Evolutionary conservation across 1,140 invertebrate genomes (phyloP), one percentile per base, ranked within the genome.

Genomic region (Antheraea pernyi): DNA sequence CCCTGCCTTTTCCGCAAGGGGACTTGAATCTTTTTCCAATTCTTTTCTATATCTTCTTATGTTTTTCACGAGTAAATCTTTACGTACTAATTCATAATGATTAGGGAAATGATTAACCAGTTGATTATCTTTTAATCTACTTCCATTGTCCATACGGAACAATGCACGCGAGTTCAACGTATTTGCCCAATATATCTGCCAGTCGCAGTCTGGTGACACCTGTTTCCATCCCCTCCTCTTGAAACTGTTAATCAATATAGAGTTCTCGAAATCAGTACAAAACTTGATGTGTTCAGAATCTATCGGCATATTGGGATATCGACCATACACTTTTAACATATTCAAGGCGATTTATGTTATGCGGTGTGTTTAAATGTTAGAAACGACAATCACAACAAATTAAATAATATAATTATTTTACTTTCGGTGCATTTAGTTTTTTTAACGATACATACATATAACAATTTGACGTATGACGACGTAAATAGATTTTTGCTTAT

Each of bases 111-210:
- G 97, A 92, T 98, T 98, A 19, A 98, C 97, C 59, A 97, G 85
- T 83, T 98, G 98, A 93, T 97, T 96, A 89, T 98, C 98, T 68
- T 95, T 95, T 94, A 98, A 95, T 70, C 98, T 93, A 85, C 97
- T 98, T 11, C 97, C 97, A 84, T 95, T 97, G 76, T 99, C 98
- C 0, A 98, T 95, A 83, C 97, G 98, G 80, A 99, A 99, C 67
- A 99, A 95, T 81, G 95, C 97, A 67, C 98, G 93, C 73, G 97
- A 97, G 7, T 97, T 98, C 76, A 96, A 95, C 3, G 98, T 97
- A 19, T 96, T 96, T 1, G 98, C 97, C 98, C 98, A 99, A 88
- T 99, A 99, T 85, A 99, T 97, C 86, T 99, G 98, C 98, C 98
- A 99, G 75, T 98, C 97, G 83, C 98, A 97, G 74, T 99, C 97